Percentiles rank a stretch among this genome's conserved stretches.
phyloP scores from a whole-genome alignment of 1,140 invertebrate genomes.

The Cherax quadricarinatus region DNA sequence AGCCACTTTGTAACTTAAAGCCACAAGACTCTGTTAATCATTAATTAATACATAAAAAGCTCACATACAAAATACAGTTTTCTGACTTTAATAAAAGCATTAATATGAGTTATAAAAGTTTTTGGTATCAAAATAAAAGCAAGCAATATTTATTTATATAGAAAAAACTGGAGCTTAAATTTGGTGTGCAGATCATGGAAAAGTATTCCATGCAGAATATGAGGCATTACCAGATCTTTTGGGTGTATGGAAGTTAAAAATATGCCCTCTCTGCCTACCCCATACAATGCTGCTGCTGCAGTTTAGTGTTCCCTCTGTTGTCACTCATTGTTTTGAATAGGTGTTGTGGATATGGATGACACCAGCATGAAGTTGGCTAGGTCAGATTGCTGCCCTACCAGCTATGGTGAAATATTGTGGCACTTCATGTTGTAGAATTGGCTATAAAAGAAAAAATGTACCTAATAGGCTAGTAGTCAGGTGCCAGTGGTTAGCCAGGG shows the following conservation, averaged over 20 bases:
- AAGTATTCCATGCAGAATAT: too few species aligned
- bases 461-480: slow-evolving; percentile 23
- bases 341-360: slow-evolving; percentile 8
- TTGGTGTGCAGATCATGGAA: too few species aligned
- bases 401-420: slow-evolving; percentile 9
- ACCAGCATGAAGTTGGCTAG: slow-evolving; percentile 13
- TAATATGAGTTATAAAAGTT: too few species aligned
- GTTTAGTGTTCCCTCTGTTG: background rate
- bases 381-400: slow-evolving; percentile 2
- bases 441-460: slow-evolving; percentile 6
- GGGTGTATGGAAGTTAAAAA: background rate
- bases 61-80: too few species aligned
- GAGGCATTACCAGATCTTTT: too few species aligned
- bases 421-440: slow-evolving; percentile 39
- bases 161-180: too few species aligned
- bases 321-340: background rate
- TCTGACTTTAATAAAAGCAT: too few species aligned
- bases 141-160: too few species aligned
- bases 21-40: too few species aligned
- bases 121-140: too few species aligned
- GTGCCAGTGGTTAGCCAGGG: slow-evolving; percentile 44
- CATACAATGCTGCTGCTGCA: background rate
- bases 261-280: background rate
- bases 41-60: too few species aligned
- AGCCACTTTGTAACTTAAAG: too few species aligned